phyloP scores from a whole-genome alignment of 92 coral and sea anemone genomes.

The Bergia sp. region DNA sequence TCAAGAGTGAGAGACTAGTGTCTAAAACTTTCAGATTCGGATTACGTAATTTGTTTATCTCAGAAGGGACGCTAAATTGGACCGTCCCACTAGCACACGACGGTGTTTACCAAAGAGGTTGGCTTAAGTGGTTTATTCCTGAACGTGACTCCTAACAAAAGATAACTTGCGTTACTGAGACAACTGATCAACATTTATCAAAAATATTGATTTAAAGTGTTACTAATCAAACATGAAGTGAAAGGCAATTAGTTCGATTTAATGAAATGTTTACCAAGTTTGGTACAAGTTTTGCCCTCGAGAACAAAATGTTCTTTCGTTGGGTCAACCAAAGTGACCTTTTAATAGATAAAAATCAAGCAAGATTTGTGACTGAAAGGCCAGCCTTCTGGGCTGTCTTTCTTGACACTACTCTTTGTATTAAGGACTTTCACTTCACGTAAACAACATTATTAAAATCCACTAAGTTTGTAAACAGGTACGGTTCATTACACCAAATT shows the following conservation, averaged over 20 bases:
- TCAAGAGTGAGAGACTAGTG: background rate
- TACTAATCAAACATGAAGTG: background rate
- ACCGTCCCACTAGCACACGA: background rate
- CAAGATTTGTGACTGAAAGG: background rate
- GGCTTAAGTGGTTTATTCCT: background rate
- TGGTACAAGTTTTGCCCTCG: background rate
- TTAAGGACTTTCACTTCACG: background rate
- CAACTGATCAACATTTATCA: background rate
- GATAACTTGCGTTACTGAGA: background rate
- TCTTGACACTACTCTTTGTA: too few relatives aligned
- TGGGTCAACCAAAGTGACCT: background rate
- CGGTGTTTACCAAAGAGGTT: background rate
- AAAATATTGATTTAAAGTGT: background rate
- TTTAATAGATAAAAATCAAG: background rate
- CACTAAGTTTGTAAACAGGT: background rate
- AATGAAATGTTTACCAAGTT: background rate
- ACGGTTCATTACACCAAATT: background rate
- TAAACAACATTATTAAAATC: background rate
- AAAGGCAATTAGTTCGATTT: background rate
- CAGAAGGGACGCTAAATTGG: background rate
- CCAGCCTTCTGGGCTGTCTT: background rate
- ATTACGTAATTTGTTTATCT: background rate
- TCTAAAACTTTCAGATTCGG: background rate
- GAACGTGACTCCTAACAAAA: background rate
- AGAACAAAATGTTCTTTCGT: background rate